phyloP scores from a whole-genome alignment of 2,888 invertebrate genomes.

The Tholera decimalis region DNA sequence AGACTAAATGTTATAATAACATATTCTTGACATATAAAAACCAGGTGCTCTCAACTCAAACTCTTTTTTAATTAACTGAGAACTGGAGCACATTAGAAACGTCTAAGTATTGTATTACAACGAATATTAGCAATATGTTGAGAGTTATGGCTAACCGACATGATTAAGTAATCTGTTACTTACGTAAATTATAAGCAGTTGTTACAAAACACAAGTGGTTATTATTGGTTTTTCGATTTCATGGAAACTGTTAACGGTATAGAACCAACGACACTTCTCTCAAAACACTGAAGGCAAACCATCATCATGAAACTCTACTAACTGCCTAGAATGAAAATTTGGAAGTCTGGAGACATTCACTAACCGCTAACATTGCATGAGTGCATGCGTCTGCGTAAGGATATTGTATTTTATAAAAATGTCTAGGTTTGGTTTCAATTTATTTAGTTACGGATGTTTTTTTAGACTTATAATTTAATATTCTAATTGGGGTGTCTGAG shows the following conservation, averaged over 20 bases:
- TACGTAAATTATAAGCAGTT: conserved; percentile 41
- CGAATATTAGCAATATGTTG: conserved; percentile 14
- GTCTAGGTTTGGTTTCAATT: too few species aligned
- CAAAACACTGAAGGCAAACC: not conserved
- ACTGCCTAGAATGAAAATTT: not conserved
- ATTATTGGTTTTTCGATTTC: conserved; percentile 17
- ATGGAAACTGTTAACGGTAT: conserved; percentile 13
- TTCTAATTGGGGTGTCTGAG: too few species aligned
- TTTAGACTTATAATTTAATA: too few species aligned
- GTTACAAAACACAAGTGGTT: conserved; percentile 9
- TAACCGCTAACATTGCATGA: too few species aligned
- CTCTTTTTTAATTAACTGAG: not conserved
- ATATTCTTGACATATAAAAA: not conserved
- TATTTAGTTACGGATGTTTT: too few species aligned
- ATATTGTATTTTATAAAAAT: too few species aligned
- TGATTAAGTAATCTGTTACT: conserved; percentile 24
- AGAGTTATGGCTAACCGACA: conserved; percentile 8
- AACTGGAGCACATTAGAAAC: conserved; percentile 5
- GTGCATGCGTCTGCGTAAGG: too few species aligned
- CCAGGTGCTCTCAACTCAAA: not conserved
- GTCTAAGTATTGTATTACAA: conserved; percentile 9
- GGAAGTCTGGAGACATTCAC: not conserved
- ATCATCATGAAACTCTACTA: not conserved
- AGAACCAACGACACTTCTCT: not conserved
- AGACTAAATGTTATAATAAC: not conserved